Percentiles rank a stretch among this genome's conserved stretches.
phyloP scores from a whole-genome alignment of 2,888 invertebrate species.

The Liposcelis brunnea region DNA sequence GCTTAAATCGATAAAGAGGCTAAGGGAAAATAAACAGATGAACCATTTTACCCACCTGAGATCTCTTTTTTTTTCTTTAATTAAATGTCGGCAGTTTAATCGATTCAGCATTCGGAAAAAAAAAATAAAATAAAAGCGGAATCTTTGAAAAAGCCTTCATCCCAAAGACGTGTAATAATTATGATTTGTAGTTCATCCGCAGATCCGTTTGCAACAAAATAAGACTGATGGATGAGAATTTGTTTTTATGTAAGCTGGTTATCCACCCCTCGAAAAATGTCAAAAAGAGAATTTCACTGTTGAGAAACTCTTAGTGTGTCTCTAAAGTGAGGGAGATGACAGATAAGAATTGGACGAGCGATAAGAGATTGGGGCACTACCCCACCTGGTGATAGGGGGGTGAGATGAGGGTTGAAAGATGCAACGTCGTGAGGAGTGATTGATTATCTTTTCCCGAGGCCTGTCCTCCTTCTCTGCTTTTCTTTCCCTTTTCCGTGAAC shows the following conservation, averaged over 20 bases:
- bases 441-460: conserved; percentile 27
- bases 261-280: conserved; percentile 1
- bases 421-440: conserved; percentile 26
- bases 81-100: too few species aligned
- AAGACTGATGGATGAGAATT: not conserved
- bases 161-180: too few species aligned
- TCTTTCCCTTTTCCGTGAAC: too few species aligned
- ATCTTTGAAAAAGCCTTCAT: too few species aligned
- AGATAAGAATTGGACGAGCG: conserved; percentile 11
- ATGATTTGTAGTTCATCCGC: too few species aligned
- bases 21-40: too few species aligned
- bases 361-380: conserved; percentile 12
- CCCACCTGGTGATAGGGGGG: conserved; percentile 8
- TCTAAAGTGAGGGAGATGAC: conserved; percentile 9
- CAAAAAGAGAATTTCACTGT: conserved; percentile 6
- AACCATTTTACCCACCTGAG: too few species aligned
- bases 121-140: too few species aligned
- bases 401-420: conserved; percentile 25
- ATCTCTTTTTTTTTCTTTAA: too few species aligned
- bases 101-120: too few species aligned
- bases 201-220: too few species aligned
- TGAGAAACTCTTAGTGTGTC: conserved; percentile 7
- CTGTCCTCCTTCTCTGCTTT: conserved; percentile 1
- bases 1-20: too few species aligned
- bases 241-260: not conserved